Conservation (phyloP, 1,140 invertebrate species). For the Paracyclopina nana region DNA sequence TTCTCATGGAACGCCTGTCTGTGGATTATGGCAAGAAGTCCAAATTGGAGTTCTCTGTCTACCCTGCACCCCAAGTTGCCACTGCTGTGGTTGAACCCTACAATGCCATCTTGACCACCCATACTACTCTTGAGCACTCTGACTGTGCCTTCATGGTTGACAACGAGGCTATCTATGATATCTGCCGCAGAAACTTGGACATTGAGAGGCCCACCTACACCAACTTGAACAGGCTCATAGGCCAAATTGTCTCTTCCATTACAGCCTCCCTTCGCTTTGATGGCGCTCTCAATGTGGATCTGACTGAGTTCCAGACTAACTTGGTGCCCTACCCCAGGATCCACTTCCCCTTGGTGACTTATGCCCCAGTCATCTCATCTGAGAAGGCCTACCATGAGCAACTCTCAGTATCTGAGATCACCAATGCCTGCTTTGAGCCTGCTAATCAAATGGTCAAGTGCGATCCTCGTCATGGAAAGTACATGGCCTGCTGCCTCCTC, state of each 20-base stretch:
- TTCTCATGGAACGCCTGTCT: conserved; percentile 31
- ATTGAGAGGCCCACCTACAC: conserved; percentile 49
- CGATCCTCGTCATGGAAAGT: conserved; percentile 39
- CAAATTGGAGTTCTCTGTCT: conserved; percentile 37
- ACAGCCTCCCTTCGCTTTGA: conserved; percentile 19
- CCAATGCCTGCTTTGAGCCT: conserved; percentile 57
- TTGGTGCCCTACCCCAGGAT: conserved; percentile 48
- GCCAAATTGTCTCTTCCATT: conserved; percentile 29
- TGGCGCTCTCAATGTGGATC: conserved; percentile 39
- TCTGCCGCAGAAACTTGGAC: conserved; percentile 46
- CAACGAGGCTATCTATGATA: conserved; percentile 68
- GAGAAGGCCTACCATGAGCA: conserved; percentile 50
- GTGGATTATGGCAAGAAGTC: conserved; percentile 35
- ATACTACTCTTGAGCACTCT: conserved; percentile 35
- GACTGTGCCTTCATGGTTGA: conserved; percentile 57
- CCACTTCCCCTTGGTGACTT: conserved; percentile 53
- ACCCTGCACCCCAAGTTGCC: conserved; percentile 41
- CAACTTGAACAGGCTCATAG: conserved; percentile 42
- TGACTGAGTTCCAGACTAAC: conserved; percentile 37
- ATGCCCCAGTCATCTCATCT: conserved; percentile 48
- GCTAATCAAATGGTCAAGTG: conserved; percentile 64
- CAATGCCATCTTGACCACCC: conserved; percentile 21
- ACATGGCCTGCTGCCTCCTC: conserved; percentile 64
- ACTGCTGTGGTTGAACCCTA: conserved; percentile 21
- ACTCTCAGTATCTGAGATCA: conserved; percentile 52